Evolutionary conservation across 2,888 invertebrate species (phyloP).

Genomic region (Apamea monoglypha): DNA sequence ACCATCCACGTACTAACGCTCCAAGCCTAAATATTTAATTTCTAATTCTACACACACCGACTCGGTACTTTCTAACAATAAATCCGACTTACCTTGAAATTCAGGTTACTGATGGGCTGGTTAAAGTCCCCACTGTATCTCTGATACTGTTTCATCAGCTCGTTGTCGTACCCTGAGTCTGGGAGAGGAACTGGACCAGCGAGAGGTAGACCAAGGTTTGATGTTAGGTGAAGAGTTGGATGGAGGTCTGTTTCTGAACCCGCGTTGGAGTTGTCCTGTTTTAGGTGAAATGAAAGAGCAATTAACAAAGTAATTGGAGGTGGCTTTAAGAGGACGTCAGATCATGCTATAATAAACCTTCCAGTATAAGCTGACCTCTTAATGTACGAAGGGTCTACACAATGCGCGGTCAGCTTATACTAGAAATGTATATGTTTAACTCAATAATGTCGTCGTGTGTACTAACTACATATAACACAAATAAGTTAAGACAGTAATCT

Average conservation of each 20-base stretch:
- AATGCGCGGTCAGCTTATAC: not conserved
- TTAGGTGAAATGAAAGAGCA: constrained; percentile 47
- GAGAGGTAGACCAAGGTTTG: constrained; percentile 92
- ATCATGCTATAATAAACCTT: no score
- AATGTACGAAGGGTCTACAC: not conserved
- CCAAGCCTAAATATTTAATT: constrained; percentile 58
- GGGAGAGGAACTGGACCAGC: constrained; percentile 95
- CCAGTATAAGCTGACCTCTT: not conserved
- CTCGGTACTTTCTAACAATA: constrained; percentile 29
- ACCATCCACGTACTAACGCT: constrained; percentile 6
- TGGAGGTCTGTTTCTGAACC: constrained; percentile 90
- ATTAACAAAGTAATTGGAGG: not conserved
- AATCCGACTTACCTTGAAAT: constrained; percentile 85
- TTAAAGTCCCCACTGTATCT: constrained; percentile 94
- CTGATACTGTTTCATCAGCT: constrained; percentile 86
- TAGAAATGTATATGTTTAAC: not conserved
- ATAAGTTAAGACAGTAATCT: not conserved
- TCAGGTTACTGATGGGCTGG: constrained; percentile 90
- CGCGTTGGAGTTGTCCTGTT: constrained; percentile 89
- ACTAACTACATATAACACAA: not conserved
- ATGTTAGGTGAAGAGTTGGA: constrained; percentile 82
- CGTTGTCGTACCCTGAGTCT: constrained; percentile 91
- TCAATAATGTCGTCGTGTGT: not conserved
- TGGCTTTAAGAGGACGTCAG: no score
- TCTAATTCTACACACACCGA: constrained; percentile 57